These are phyloP conservation scores for Empis livida DNA, from an alignment of 2,888 invertebrate species.

Conservation along the genomic window DNA sequence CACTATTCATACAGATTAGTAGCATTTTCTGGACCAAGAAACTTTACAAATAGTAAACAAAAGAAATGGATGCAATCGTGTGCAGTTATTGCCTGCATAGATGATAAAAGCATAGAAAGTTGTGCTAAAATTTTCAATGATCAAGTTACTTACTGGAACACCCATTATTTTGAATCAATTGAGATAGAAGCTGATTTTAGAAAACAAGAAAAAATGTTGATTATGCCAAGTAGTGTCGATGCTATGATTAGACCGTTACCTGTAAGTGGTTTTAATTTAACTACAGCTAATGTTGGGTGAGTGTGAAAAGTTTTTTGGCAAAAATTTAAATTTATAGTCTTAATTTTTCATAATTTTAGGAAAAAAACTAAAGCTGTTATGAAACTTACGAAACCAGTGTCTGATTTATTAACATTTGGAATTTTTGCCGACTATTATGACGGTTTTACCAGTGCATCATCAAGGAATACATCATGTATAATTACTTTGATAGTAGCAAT, in stretches of 20 bases:
- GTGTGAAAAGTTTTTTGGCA: too few species aligned
- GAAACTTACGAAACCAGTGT: neutral
- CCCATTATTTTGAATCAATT: conserved; percentile 21
- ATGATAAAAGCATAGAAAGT: conserved; percentile 22
- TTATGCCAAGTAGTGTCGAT: conserved; percentile 28
- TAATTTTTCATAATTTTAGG: conserved; percentile 1
- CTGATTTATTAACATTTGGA: conserved; percentile 27
- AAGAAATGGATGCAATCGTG: conserved; percentile 28
- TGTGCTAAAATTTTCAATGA: conserved; percentile 30
- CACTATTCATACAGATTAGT: conserved; percentile 25
- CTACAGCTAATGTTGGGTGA: neutral
- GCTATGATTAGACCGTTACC: conserved; percentile 19
- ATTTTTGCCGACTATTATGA: conserved; percentile 27
- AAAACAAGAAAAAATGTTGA: conserved; percentile 17
- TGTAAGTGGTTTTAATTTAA: neutral
- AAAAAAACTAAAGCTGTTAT: neutral
- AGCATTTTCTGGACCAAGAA: conserved; percentile 19
- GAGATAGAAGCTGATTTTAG: conserved; percentile 20
- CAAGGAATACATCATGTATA: too few species aligned
- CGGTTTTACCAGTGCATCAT: neutral
- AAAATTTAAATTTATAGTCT: neutral
- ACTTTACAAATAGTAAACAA: too few species aligned
- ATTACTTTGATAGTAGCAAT: too few species aligned
- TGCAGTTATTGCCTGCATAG: conserved; percentile 37
- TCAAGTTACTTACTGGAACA: conserved; percentile 15